Evolutionary conservation across 2,888 invertebrate species (phyloP), one percentile per base, ranked within the genome.

Genomic region (Drosophila robusta): DNA sequence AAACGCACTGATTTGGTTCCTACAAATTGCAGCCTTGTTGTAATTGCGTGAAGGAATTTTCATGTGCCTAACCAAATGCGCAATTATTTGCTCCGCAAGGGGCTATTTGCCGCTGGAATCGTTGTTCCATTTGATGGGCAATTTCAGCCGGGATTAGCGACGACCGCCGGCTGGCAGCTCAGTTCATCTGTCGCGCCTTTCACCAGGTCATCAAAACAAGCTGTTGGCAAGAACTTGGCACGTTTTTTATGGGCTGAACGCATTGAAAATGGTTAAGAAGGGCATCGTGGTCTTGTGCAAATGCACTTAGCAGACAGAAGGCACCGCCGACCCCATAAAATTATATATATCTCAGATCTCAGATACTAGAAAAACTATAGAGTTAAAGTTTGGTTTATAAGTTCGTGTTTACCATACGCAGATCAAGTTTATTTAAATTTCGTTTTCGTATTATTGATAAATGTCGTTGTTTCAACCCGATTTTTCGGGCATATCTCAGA

Each of bases 11-110:
- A 55, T 65, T 75, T 61, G 62, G 47, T 57, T 39, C n/a, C 34
- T 50, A 64, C 70, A 86, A 80, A 76, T 82, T 82, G 82, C 78
- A 47, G 46, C 39, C 46, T 62, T 63, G 62, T 64, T 60, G 68
- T 52, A 63, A 62, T 55, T 55, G 44, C 58, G 36, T 42, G 34
- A 49, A 75, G 44, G 63, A 78, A 70, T 75, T 78, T 60, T 55
- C 26, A 42, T 36, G 32, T n/a, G 67, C 47, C 66, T 69, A 70
- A 38, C 65, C 36, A 51, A 60, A 63, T 62, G 49, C 26, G 47
- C 64, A 60, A 55, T 51, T 50, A 38, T 41, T 7, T 51, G 14
- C 24, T 41, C 22, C 22, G 16, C 58, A 54, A 42, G 8, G 54
- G 39, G 32, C 38, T 22, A 58, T 56, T 50, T 18, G 56, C 46